Percentiles rank a stretch among this genome's conserved stretches.
phyloP scores from a whole-genome alignment of 2,888 invertebrate genomes.

The Idaea biselata region DNA sequence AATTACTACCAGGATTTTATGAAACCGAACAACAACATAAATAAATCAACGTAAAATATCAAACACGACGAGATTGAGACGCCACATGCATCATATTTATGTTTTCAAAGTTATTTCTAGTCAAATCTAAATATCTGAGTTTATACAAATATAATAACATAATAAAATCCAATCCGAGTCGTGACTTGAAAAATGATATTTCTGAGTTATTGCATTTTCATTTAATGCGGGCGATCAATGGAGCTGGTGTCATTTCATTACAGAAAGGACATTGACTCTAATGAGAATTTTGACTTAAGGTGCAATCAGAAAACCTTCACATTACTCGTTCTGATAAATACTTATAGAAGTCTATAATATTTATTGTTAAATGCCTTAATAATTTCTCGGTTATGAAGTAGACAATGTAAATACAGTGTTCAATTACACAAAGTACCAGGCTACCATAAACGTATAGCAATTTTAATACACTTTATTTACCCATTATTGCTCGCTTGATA shows the following conservation, averaged over 20 bases:
- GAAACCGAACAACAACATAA: constrained; percentile 48
- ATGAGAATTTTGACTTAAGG: neutral
- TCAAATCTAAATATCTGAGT: constrained; percentile 59
- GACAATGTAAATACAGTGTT: constrained; percentile 32
- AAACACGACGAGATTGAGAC: constrained; percentile 56
- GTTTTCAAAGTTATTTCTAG: constrained; percentile 71
- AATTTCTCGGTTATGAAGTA: constrained; percentile 23
- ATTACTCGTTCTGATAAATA: constrained; percentile 6
- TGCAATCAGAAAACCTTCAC: neutral
- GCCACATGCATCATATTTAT: constrained; percentile 74
- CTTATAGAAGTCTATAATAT: constrained; percentile 13
- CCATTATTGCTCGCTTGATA: constrained; percentile 59
- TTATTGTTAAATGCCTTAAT: constrained; percentile 18
- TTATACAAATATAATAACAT: constrained; percentile 70
- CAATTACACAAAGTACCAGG: constrained; percentile 54
- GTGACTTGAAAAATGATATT: constrained; percentile 42
- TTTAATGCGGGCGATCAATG: constrained; percentile 7
- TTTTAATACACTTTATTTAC: constrained; percentile 56
- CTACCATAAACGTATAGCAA: constrained; percentile 44
- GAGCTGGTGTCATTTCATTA: constrained; percentile 26
- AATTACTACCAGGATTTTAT: constrained; percentile 47
- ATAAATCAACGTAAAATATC: constrained; percentile 54
- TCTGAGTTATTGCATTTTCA: constrained; percentile 30
- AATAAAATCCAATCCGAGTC: constrained; percentile 51
- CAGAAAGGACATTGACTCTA: constrained; percentile 22